These are phyloP conservation scores for Laodelphax striatellus DNA, from an alignment of 1,140 invertebrate genomes.

Conservation along the genomic window DNA sequence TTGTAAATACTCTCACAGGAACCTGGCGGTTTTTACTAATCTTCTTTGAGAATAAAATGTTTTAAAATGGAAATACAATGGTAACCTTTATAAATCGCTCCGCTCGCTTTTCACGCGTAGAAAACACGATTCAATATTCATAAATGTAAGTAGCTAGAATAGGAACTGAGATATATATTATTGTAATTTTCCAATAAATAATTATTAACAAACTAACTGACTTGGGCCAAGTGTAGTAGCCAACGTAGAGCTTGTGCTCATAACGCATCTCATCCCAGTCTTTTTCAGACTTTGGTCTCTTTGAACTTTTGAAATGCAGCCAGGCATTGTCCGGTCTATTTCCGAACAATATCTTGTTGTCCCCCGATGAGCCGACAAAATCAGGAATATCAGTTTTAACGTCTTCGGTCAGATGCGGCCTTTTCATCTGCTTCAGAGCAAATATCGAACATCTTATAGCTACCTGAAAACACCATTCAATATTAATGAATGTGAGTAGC, in stretches of 20 bases:
- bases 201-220: conserved; percentile 31
- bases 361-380: conserved; percentile 10
- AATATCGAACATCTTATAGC: conserved; percentile 47
- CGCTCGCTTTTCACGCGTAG: no score
- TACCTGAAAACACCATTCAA: conserved; percentile 30
- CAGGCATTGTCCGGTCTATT: conserved; percentile 54
- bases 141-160: no score
- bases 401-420: conserved; percentile 45
- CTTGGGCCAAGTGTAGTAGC: conserved; percentile 77
- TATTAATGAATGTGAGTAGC: no score
- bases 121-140: no score
- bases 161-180: no score
- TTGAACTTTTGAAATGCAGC: conserved; percentile 55
- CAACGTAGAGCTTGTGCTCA: conserved; percentile 55
- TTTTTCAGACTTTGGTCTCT: conserved; percentile 43
- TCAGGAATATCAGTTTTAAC: conserved; percentile 34
- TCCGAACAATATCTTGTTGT: conserved; percentile 16
- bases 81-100: no score
- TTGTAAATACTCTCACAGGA: no score
- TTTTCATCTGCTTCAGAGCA: conserved; percentile 66
- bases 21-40: no score
- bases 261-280: conserved; percentile 62
- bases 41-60: no score
- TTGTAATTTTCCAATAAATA: no score
- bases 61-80: no score